These are phyloP conservation scores for Papilio dardanus DNA, from an alignment of 1,140 invertebrate genomes.

Conservation along the genomic window DNA sequence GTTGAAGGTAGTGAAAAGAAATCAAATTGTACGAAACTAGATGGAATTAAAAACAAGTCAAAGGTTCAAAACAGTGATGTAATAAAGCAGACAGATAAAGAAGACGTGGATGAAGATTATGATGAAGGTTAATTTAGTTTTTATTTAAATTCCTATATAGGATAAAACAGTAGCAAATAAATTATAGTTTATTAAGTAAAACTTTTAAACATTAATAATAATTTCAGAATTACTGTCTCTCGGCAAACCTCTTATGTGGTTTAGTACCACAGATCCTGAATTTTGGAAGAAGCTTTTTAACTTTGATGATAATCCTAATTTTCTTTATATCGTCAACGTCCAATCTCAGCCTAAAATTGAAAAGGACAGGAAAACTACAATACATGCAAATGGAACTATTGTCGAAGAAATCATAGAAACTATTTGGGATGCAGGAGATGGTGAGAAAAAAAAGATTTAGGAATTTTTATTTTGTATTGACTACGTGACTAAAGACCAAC, in stretches of 20 bases:
- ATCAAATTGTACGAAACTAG: not conserved
- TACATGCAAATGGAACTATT: conserved; percentile 59
- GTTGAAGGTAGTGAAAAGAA: not conserved
- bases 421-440: conserved; percentile 40
- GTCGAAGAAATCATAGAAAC: conserved; percentile 54
- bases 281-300: conserved; percentile 52
- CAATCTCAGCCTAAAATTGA: conserved; percentile 47
- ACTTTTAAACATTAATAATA: not conserved
- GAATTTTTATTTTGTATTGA: not conserved
- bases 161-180: not conserved
- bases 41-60: not conserved
- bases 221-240: conserved; percentile 12
- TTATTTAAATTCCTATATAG: not conserved
- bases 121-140: not conserved
- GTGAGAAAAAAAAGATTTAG: conserved; percentile 32
- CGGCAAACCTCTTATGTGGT: conserved; percentile 41
- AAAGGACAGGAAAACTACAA: conserved; percentile 51
- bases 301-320: conserved; percentile 38
- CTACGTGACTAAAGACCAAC: not conserved
- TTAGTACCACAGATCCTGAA: conserved; percentile 46
- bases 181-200: not conserved
- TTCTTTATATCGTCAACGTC: conserved; percentile 56
- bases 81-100: not conserved
- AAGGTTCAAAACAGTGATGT: not conserved
- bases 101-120: not conserved